These are phyloP conservation scores for Ciconia nigra DNA, from an alignment of 2,797 vertebrate species.

Conservation along the genomic window DNA sequence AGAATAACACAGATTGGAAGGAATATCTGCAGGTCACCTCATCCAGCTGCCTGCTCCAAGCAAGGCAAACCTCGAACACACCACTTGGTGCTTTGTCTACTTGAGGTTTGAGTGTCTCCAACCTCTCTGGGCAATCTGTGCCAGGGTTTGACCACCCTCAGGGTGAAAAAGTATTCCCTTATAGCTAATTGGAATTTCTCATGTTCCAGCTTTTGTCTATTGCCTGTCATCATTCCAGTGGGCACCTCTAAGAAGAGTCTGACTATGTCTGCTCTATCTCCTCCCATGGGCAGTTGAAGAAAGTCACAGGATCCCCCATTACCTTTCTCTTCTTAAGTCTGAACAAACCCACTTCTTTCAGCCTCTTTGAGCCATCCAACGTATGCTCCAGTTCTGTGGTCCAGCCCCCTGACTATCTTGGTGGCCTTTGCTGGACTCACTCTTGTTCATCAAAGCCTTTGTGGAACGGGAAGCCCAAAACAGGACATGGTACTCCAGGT, in stretches of 20 bases:
- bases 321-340: background rate
- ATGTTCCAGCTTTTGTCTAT: background rate
- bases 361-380: background rate
- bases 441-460: background rate
- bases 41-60: background rate
- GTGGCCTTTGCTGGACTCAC: background rate
- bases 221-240: background rate
- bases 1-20: background rate
- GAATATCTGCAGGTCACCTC: background rate
- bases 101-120: background rate
- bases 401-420: background rate
- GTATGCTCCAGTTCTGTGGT: background rate
- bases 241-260: background rate
- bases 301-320: background rate
- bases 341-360: background rate
- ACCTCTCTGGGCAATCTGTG: background rate
- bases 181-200: background rate
- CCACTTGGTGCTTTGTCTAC: background rate
- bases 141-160: background rate
- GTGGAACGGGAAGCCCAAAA: background rate
- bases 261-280: background rate
- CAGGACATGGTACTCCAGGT: accelerated
- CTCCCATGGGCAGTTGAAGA: background rate
- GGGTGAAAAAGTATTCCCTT: background rate
- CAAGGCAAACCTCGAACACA: background rate